phyloP scores from a whole-genome alignment of 2,797 vertebrate species.

The Mastacembelus armatus region DNA sequence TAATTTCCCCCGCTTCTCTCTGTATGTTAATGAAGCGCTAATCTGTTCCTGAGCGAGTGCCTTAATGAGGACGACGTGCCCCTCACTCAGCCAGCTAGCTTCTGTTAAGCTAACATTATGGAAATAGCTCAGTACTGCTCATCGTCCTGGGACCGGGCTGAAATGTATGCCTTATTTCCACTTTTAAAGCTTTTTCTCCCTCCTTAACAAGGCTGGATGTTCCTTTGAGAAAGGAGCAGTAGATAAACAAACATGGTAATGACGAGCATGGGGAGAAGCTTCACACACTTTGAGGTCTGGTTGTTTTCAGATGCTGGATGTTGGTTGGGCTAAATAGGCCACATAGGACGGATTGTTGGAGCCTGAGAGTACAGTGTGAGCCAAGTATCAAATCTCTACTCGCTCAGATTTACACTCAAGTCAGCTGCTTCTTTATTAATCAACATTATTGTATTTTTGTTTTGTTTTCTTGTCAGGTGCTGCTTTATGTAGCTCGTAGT shows the following conservation, averaged over 20 bases:
- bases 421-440: constrained; percentile 55
- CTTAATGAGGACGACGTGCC: constrained; percentile 83
- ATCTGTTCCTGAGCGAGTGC: constrained; percentile 82
- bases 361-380: constrained; percentile 45
- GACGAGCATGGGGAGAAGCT: constrained; percentile 75
- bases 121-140: constrained; percentile 71
- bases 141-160: constrained; percentile 75
- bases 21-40: constrained; percentile 86
- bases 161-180: constrained; percentile 82
- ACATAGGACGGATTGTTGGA: constrained; percentile 67
- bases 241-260: constrained; percentile 86
- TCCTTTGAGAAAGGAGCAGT: constrained; percentile 76
- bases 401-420: constrained; percentile 38
- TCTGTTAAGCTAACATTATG: constrained; percentile 79
- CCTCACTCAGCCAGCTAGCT: constrained; percentile 72
- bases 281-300: constrained; percentile 72
- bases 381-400: constrained; percentile 52
- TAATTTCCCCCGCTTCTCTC: constrained; percentile 80
- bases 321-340: constrained; percentile 75
- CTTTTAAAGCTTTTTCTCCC: constrained; percentile 80
- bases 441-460: constrained; percentile 23
- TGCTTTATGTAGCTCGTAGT: constrained; percentile 12
- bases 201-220: constrained; percentile 76
- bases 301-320: constrained; percentile 67
- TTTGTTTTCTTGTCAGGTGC: constrained; percentile 14